These are phyloP conservation scores for Fissipunctia ypsillon DNA, from an alignment of 2,888 invertebrate species.

Conservation along the genomic window DNA sequence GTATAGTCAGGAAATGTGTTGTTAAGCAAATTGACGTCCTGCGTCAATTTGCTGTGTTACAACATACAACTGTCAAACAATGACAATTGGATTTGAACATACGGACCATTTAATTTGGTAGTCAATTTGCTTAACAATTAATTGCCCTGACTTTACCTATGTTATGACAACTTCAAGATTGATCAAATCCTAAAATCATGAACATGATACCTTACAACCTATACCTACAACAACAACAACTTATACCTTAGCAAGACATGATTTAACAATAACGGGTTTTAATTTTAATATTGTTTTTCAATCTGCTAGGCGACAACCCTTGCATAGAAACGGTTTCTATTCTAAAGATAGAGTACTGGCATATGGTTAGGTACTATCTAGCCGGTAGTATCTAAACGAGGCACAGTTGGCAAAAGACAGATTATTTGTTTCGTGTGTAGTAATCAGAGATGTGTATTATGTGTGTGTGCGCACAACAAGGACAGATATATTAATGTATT, in stretches of 20 bases:
- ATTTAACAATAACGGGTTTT: too few relatives aligned
- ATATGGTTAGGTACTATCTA: constrained; percentile 63
- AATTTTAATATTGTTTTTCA: not conserved
- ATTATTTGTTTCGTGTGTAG: constrained; percentile 17
- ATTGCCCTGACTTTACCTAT: not conserved
- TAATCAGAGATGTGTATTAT: not conserved
- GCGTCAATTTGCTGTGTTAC: too few relatives aligned
- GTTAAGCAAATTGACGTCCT: not conserved
- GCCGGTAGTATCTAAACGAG: constrained; percentile 37
- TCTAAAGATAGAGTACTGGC: constrained; percentile 59
- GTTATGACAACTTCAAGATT: not conserved
- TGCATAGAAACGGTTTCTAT: constrained; percentile 41
- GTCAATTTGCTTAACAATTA: not conserved
- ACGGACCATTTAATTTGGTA: not conserved
- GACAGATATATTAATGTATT: too few relatives aligned
- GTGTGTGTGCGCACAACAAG: not conserved
- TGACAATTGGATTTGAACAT: not conserved
- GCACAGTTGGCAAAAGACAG: constrained; percentile 28
- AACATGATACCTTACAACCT: too few relatives aligned
- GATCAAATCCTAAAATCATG: not conserved
- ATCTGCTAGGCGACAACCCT: constrained; percentile 30
- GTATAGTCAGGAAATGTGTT: not conserved
- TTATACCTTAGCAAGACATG: not conserved
- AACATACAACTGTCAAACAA: too few relatives aligned
- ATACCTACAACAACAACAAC: too few relatives aligned